Evolutionary conservation across 2,797 vertebrate genomes (phyloP).

Genomic region (Acrossocheilus wenchowensis): DNA sequence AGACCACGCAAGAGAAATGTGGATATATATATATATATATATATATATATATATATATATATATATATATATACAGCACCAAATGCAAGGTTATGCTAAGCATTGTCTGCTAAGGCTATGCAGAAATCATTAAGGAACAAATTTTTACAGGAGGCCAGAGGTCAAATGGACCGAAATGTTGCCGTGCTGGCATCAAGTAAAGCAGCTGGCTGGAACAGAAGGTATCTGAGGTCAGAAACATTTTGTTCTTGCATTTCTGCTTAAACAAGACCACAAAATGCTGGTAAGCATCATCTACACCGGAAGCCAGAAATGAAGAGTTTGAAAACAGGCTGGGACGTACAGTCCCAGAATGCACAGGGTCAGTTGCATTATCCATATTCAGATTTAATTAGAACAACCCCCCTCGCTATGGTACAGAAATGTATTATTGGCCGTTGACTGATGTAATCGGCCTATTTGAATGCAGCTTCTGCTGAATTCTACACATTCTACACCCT

Average conservation of each 20-base stretch:
- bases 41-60: not conserved
- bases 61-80: not conserved
- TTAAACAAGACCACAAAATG: slow-evolving; percentile 30
- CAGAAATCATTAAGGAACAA: slow-evolving; percentile 49
- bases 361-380: slow-evolving; percentile 10
- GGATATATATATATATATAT: not conserved
- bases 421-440: slow-evolving; percentile 52
- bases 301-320: slow-evolving; percentile 5
- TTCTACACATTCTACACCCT: slow-evolving; percentile 35
- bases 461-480: slow-evolving; percentile 47
- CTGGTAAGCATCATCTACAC: slow-evolving; percentile 5
- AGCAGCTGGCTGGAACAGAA: slow-evolving; percentile 44
- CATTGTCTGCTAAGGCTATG: slow-evolving; percentile 14
- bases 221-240: slow-evolving; percentile 50
- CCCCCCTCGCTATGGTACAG: slow-evolving; percentile 34
- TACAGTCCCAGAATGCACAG: slow-evolving; percentile 20
- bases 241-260: slow-evolving; percentile 28
- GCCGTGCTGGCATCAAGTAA: slow-evolving; percentile 3
- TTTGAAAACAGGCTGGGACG: not conserved
- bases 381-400: slow-evolving; percentile 54
- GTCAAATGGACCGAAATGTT: slow-evolving; percentile 42
- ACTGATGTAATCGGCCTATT: slow-evolving; percentile 55
- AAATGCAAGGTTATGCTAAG: slow-evolving; percentile 21
- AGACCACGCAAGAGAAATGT: slow-evolving; percentile 4
- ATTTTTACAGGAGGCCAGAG: slow-evolving; percentile 34